Percentiles rank a stretch among this genome's conserved stretches.
Evolutionary conservation across 1,140 invertebrate genomes (phyloP).

Genomic region (Eufriesea mexicana): DNA sequence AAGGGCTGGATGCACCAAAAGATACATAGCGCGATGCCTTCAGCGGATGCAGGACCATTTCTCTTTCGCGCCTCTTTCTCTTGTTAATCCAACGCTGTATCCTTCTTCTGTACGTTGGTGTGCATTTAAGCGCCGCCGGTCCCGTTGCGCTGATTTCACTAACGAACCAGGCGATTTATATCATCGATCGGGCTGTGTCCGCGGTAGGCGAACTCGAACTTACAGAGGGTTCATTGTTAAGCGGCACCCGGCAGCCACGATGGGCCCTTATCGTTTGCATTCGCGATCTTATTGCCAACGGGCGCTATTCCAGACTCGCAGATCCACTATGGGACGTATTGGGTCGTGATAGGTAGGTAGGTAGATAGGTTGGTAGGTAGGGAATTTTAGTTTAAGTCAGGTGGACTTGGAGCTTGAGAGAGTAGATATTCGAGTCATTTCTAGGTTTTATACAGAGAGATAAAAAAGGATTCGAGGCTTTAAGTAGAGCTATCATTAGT

Average conservation of each 20-base stretch:
- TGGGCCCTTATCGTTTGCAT: constrained; percentile 56
- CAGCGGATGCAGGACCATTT: constrained; percentile 52
- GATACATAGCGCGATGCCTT: constrained; percentile 57
- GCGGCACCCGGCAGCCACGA: constrained; percentile 62
- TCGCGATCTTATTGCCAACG: constrained; percentile 38
- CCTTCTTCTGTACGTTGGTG: constrained; percentile 52
- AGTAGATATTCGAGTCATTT: too few relatives aligned
- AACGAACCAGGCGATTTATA: constrained; percentile 73
- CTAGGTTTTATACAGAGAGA: too few relatives aligned
- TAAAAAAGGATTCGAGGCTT: too few relatives aligned
- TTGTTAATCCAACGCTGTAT: constrained; percentile 55
- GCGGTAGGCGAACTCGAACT: constrained; percentile 57
- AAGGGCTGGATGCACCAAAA: constrained; percentile 40
- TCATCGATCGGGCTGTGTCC: constrained; percentile 53
- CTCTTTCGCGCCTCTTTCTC: constrained; percentile 55
- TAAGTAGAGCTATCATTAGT: too few relatives aligned
- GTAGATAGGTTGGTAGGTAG: too few relatives aligned
- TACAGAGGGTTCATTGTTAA: constrained; percentile 57
- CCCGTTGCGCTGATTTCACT: constrained; percentile 69
- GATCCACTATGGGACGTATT: too few relatives aligned
- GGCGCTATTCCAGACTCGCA: neutral
- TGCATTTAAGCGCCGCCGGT: constrained; percentile 64
- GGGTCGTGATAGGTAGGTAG: too few relatives aligned
- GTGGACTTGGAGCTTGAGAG: too few relatives aligned
- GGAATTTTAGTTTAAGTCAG: too few relatives aligned